These are phyloP conservation scores for Syngnathus acus DNA, from an alignment of 2,797 vertebrate genomes.

Conservation along the genomic window DNA sequence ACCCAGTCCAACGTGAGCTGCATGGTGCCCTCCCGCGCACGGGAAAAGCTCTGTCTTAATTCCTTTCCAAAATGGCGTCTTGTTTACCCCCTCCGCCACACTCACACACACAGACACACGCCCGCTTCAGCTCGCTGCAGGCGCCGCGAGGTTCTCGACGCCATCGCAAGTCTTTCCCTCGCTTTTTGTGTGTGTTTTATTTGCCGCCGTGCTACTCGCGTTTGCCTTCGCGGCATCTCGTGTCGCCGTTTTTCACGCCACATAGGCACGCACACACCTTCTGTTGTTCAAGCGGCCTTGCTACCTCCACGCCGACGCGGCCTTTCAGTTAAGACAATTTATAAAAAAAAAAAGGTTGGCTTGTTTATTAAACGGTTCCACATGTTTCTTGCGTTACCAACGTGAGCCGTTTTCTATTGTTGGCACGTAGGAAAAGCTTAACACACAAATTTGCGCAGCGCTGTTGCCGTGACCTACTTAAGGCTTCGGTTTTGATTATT, in stretches of 20 bases:
- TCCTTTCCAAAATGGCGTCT: slow-evolving; percentile 70
- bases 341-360: slow-evolving; percentile 5
- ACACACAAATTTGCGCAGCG: slow-evolving; percentile 13
- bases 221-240: slow-evolving; percentile 20
- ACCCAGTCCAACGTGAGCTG: slow-evolving; percentile 28
- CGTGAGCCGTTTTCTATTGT: slow-evolving; percentile 35
- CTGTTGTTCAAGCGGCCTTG: slow-evolving; percentile 5
- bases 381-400: slow-evolving; percentile 24
- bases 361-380: slow-evolving; percentile 19
- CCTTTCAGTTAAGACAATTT: slow-evolving; percentile 35
- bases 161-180: slow-evolving; percentile 30
- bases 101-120: slow-evolving; percentile 4
- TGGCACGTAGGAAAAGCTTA: slow-evolving; percentile 25
- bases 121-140: slow-evolving; percentile 48
- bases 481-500: slow-evolving; percentile 42
- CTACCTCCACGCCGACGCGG: slow-evolving; percentile 17
- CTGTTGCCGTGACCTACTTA: slow-evolving; percentile 51
- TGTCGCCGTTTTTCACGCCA: slow-evolving; percentile 28
- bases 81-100: slow-evolving; percentile 42
- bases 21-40: slow-evolving; percentile 35
- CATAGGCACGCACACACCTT: slow-evolving; percentile 21
- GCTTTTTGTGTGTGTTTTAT: slow-evolving; percentile 9
- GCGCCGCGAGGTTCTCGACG: slow-evolving; percentile 47
- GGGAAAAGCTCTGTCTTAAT: slow-evolving; percentile 56
- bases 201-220: slow-evolving; percentile 3